phyloP scores from a whole-genome alignment of 2,113 vertebrate genomes.

The Collichthys lucidus region DNA sequence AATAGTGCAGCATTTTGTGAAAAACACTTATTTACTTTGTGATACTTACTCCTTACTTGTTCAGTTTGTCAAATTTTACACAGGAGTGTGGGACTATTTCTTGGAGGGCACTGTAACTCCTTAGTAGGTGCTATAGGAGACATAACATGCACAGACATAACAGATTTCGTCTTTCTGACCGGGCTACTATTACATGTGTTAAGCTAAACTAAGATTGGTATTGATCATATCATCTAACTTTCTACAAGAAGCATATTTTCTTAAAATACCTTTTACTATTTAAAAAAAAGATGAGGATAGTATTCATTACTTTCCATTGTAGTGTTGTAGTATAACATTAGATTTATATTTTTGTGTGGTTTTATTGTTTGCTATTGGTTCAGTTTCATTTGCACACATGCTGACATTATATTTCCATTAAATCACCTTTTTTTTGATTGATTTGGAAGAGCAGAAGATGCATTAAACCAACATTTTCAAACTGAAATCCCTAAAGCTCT shows the following conservation, averaged over 20 bases:
- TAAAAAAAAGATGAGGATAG: not conserved
- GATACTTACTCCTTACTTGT: no score
- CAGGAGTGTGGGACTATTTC: not conserved
- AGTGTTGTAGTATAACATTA: not conserved
- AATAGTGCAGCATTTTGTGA: not conserved
- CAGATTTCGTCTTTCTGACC: not conserved
- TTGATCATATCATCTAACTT: not conserved
- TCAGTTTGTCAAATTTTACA: no score
- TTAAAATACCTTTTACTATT: no score
- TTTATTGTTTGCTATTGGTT: no score
- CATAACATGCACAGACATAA: no score
- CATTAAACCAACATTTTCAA: not conserved
- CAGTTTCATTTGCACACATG: not conserved
- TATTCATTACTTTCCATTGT: not conserved
- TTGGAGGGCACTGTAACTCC: not conserved
- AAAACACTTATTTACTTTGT: not conserved
- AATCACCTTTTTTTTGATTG: not conserved
- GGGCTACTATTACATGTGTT: not conserved
- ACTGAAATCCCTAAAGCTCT: constrained; percentile 2
- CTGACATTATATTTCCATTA: not conserved
- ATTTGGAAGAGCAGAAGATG: not conserved
- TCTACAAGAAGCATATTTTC: not conserved
- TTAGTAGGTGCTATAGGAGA: not conserved
- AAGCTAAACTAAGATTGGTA: not conserved
- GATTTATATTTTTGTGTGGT: not conserved